These are phyloP conservation scores for Drosophila vallismaia DNA, from an alignment of 2,888 invertebrate species.

Conservation along the genomic window DNA sequence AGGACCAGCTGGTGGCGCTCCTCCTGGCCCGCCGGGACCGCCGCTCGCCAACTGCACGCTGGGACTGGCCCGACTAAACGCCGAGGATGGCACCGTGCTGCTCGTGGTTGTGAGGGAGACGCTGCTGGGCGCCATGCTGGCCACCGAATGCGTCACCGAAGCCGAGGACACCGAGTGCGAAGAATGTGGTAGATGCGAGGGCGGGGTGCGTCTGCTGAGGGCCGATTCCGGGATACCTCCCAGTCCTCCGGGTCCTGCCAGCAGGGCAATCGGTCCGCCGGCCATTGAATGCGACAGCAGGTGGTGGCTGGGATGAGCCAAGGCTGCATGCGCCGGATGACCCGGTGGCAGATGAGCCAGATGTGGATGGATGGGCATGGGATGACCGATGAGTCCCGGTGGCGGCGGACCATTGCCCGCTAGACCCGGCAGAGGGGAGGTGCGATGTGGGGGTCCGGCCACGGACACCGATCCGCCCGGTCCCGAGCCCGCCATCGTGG, in stretches of 20 bases:
- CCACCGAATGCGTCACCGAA: conserved; percentile 69
- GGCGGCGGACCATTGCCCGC: conserved; percentile 73
- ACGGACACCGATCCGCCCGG: conserved; percentile 47
- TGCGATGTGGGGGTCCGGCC: conserved; percentile 74
- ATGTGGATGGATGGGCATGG: conserved; percentile 83
- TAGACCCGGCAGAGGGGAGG: conserved; percentile 82
- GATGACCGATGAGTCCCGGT: conserved; percentile 82
- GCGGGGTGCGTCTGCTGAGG: conserved; percentile 83
- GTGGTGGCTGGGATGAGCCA: conserved; percentile 83
- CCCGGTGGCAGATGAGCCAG: conserved; percentile 80
- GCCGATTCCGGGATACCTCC: conserved; percentile 81
- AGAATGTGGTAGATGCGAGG: conserved; percentile 73
- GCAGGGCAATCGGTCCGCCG: conserved; percentile 79
- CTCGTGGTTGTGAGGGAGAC: conserved; percentile 58
- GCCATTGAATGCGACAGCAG: conserved; percentile 82
- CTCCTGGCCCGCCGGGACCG: conserved; percentile 41
- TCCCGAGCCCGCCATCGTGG: conserved; percentile 56
- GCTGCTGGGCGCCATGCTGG: conserved; percentile 55
- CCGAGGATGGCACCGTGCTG: conserved; percentile 82
- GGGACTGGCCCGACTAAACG: conserved; percentile 84
- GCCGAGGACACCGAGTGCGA: conserved; percentile 78
- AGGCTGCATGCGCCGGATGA: conserved; percentile 80
- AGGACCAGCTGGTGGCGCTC: conserved; percentile 56
- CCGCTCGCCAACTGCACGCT: conserved; percentile 81
- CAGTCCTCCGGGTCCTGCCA: conserved; percentile 81